Evolutionary conservation across 2,113 vertebrate species (phyloP).

Genomic region (Anguilla rostrata): DNA sequence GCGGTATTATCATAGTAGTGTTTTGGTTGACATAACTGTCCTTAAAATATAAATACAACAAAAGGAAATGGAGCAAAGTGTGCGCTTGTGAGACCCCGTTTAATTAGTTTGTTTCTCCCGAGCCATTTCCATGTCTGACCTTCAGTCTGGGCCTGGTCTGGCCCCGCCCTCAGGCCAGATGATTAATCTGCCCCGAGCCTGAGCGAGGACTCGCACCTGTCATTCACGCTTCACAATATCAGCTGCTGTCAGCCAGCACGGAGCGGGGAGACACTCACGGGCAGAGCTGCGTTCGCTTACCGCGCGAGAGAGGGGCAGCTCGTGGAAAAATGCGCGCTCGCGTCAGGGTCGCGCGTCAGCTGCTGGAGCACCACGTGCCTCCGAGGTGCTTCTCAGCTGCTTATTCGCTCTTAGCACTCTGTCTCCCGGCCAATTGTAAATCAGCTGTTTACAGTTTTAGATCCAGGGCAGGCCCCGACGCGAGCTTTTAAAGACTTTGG

Average conservation of each 20-base stretch:
- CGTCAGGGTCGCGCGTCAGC: not conserved
- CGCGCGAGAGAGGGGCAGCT: not conserved
- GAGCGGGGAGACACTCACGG: not conserved
- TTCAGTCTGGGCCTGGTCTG: constrained; percentile 4
- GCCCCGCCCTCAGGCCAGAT: not conserved
- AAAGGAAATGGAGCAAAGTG: not conserved
- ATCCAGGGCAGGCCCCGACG: not conserved
- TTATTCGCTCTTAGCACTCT: not conserved
- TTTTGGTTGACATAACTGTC: no score
- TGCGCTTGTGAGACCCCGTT: not conserved
- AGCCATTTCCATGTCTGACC: constrained; percentile 13
- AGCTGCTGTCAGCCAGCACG: not conserved
- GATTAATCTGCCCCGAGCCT: constrained; percentile 2
- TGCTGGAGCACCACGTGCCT: not conserved
- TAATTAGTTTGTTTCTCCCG: constrained; percentile 12
- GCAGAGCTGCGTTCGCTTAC: not conserved
- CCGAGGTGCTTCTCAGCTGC: not conserved
- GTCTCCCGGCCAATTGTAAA: not conserved
- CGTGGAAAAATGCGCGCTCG: not conserved
- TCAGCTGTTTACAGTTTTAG: not conserved
- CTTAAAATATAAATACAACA: not conserved
- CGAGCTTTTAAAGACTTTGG: not conserved
- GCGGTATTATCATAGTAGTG: no score
- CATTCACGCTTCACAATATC: constrained; percentile 11
- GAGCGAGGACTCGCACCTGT: constrained; percentile 15